phyloP scores from a whole-genome alignment of 2,888 invertebrate species.

The Panzeria rudis region DNA sequence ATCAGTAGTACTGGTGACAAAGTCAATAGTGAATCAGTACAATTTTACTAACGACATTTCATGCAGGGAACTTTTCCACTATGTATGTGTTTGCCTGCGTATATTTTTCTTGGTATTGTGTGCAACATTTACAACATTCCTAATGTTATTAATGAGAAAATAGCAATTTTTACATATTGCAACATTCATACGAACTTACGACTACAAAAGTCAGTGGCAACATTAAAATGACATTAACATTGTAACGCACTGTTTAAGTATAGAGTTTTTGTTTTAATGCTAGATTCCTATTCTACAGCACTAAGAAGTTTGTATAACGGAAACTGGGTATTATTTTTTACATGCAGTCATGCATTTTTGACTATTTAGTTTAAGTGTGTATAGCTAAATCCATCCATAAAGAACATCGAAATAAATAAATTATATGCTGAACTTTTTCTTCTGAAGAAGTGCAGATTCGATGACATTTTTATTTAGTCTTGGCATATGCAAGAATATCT shows the following conservation, averaged over 20 bases:
- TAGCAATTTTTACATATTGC: constrained; percentile 37
- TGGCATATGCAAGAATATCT: no score
- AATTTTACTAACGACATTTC: no score
- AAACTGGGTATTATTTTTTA: no score
- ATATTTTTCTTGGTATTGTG: background rate
- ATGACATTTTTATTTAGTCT: no score
- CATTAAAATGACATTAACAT: constrained; percentile 29
- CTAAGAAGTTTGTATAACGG: background rate
- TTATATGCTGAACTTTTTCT: no score
- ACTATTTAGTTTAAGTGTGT: no score
- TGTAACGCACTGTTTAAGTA: constrained; percentile 26
- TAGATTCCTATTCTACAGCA: background rate
- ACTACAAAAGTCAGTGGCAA: background rate
- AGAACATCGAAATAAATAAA: no score
- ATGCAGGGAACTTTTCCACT: background rate
- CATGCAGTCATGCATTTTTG: no score
- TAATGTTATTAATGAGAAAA: constrained; percentile 54
- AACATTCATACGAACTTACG: background rate
- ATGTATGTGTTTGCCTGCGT: background rate
- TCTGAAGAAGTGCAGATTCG: no score
- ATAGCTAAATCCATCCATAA: no score
- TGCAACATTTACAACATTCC: constrained; percentile 48
- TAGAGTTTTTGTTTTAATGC: background rate
- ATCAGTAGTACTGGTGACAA: no score
- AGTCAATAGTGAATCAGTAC: no score